Evolutionary conservation across 2,113 vertebrate genomes (phyloP).

Genomic region (Cnemophilus loriae): DNA sequence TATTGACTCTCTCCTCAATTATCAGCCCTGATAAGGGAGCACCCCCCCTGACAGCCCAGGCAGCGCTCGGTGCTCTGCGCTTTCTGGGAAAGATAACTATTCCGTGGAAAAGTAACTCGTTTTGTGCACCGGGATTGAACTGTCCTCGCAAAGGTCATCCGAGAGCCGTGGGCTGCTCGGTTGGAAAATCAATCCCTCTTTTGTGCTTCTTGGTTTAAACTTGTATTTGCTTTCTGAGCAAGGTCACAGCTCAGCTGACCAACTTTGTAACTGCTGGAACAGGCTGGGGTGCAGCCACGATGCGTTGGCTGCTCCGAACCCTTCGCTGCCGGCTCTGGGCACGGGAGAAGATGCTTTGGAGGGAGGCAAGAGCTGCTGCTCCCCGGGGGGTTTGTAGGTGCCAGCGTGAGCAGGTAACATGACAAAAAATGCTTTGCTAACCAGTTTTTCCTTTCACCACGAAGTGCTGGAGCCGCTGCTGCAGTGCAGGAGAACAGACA

Average conservation of each 20-base stretch:
- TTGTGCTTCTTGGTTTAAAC: conserved; percentile 23
- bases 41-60: neutral
- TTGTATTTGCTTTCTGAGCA: conserved; percentile 66
- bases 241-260: conserved; percentile 74
- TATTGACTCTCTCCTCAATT: neutral
- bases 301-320: neutral
- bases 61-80: neutral
- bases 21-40: neutral
- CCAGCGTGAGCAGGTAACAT: neutral
- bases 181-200: conserved; percentile 11
- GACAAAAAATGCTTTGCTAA: neutral
- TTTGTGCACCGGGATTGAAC: neutral
- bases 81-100: neutral
- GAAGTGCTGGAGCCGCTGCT: conserved; percentile 37
- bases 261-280: conserved; percentile 48
- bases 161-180: neutral
- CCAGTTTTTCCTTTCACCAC: neutral
- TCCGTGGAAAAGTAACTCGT: neutral
- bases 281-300: neutral
- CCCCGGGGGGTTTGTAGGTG: neutral
- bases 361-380: neutral
- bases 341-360: neutral
- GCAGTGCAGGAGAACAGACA: conserved; percentile 67
- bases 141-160: neutral
- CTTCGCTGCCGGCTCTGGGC: neutral